A percentile compares a stretch with the other conserved stretches of the same genome.
These are phyloP conservation scores for Setipinna tenuifilis DNA, from an alignment of 2,797 vertebrate genomes.

Conservation along the genomic window DNA sequence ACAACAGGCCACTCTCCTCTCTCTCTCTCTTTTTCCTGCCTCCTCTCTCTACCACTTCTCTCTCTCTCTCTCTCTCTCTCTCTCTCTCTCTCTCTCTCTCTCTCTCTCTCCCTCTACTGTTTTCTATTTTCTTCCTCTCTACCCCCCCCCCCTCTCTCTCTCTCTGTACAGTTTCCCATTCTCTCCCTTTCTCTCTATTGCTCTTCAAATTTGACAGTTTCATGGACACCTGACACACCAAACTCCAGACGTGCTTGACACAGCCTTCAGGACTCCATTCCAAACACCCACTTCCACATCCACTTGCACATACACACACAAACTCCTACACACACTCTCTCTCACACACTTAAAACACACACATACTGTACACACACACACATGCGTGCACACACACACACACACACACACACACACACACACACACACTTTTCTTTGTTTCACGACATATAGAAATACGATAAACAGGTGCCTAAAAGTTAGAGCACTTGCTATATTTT, in stretches of 20 bases:
- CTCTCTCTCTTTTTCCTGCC: background rate
- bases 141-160: background rate
- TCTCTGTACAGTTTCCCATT: no score
- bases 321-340: background rate
- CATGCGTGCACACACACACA: background rate
- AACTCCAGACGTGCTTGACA: constrained; percentile 68
- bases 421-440: no score
- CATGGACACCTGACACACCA: constrained; percentile 76
- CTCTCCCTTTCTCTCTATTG: background rate
- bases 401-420: constrained; percentile 28
- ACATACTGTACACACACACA: background rate
- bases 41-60: background rate
- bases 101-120: background rate
- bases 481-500: background rate
- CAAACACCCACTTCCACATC: background rate
- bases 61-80: background rate
- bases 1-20: constrained; percentile 47
- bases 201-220: constrained; percentile 58
- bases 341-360: background rate
- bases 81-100: constrained; percentile 36
- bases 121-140: background rate
- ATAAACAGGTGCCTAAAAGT: background rate
- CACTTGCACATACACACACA: background rate
- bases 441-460: background rate
- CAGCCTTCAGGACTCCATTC: constrained; percentile 34